phyloP scores from a whole-genome alignment of 2,797 vertebrate genomes.

The Sebastes paucispinis region DNA sequence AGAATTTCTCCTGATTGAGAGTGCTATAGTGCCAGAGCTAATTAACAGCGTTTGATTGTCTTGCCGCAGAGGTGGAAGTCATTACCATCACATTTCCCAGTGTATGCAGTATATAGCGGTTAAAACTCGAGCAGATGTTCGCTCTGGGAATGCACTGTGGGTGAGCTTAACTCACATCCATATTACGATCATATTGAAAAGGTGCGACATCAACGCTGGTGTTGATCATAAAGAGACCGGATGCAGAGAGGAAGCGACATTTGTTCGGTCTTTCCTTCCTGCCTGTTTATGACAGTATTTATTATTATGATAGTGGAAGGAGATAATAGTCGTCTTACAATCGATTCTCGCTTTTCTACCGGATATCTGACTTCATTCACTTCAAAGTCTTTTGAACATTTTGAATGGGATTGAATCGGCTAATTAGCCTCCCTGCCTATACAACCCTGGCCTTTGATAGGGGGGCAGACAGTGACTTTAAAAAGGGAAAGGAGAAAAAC shows the following conservation, averaged over 20 bases:
- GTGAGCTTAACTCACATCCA: slow-evolving; percentile 24
- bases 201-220: not conserved
- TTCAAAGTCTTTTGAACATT: slow-evolving; percentile 54
- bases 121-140: slow-evolving; percentile 52
- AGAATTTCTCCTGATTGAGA: slow-evolving; percentile 68
- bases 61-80: slow-evolving; percentile 68
- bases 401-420: slow-evolving; percentile 27
- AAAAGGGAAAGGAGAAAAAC: slow-evolving; percentile 42
- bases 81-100: slow-evolving; percentile 57
- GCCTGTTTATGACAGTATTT: not conserved
- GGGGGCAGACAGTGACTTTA: slow-evolving; percentile 26
- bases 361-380: slow-evolving; percentile 19
- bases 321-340: slow-evolving; percentile 13
- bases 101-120: slow-evolving; percentile 28
- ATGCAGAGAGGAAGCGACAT: not conserved
- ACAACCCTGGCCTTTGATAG: slow-evolving; percentile 30
- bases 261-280: not conserved
- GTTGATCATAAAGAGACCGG: not conserved
- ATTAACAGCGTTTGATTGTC: slow-evolving; percentile 73
- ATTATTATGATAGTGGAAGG: not conserved
- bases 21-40: slow-evolving; percentile 58
- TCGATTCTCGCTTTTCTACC: slow-evolving; percentile 16
- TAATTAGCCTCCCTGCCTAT: slow-evolving; percentile 59
- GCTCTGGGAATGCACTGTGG: slow-evolving; percentile 3
- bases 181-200: slow-evolving; percentile 6